Evolutionary conservation across 2,113 vertebrate species (phyloP).

Genomic region (Caloenas nicobarica): DNA sequence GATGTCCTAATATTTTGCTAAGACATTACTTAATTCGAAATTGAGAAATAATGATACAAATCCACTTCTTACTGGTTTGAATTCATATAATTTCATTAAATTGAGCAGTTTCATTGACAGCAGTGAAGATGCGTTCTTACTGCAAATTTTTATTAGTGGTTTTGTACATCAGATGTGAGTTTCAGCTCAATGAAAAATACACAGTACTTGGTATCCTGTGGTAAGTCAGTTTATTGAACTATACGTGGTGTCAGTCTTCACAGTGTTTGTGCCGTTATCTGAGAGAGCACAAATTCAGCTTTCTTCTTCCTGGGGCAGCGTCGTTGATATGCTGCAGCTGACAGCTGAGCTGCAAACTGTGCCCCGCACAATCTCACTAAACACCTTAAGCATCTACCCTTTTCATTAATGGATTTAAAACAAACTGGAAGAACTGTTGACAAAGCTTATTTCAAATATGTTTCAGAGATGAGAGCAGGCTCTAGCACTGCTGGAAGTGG

Average conservation of each 20-base stretch:
- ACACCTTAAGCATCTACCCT: neutral
- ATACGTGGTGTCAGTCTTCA: neutral
- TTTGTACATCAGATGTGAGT: neutral
- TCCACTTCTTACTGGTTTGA: neutral
- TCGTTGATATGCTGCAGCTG: neutral
- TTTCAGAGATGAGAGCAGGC: neutral
- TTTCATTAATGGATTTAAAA: constrained; percentile 24
- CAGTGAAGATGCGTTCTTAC: neutral
- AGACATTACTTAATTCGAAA: neutral
- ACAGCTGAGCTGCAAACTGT: neutral
- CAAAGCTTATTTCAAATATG: constrained; percentile 8
- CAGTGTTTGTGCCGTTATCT: neutral
- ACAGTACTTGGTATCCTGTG: neutral
- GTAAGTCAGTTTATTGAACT: neutral
- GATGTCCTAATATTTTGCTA: neutral
- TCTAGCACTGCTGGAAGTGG: neutral
- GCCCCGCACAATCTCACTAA: constrained; percentile 8
- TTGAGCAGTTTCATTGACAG: neutral
- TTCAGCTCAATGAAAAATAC: neutral
- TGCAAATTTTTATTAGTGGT: neutral
- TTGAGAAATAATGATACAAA: neutral
- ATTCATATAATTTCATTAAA: neutral
- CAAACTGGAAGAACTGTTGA: neutral
- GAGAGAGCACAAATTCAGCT: neutral
- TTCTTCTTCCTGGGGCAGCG: neutral